These are phyloP conservation scores for Neuroterus valhalla DNA, from an alignment of 1,140 invertebrate species.

Conservation along the genomic window DNA sequence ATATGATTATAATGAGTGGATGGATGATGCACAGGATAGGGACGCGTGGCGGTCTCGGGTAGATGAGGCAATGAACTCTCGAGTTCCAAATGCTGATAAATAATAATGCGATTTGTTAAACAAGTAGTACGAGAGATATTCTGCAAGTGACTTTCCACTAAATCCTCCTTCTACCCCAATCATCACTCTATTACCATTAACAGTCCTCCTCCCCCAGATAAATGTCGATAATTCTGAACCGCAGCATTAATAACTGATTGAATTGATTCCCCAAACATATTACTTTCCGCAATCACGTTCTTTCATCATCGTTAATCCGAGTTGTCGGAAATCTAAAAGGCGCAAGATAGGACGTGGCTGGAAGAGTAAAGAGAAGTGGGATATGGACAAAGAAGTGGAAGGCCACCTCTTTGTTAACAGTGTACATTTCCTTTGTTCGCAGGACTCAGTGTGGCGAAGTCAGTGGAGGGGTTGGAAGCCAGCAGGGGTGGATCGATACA, in stretches of 20 bases:
- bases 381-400: constrained; percentile 45
- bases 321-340: constrained; percentile 18
- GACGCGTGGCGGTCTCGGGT: no score
- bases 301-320: neutral
- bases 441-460: constrained; percentile 49
- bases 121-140: no score
- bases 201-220: no score
- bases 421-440: constrained; percentile 50
- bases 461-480: constrained; percentile 45
- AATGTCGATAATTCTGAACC: neutral
- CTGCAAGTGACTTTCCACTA: no score
- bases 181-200: no score
- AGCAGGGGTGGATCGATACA: constrained; percentile 60
- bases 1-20: no score
- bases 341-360: neutral
- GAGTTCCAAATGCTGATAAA: no score
- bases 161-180: no score
- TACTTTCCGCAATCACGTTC: neutral
- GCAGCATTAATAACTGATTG: neutral
- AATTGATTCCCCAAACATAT: constrained; percentile 8
- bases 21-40: no score
- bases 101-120: no score
- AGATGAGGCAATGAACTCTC: no score
- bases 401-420: constrained; percentile 36
- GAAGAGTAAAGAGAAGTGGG: neutral